Evolutionary conservation across 2,113 vertebrate species (phyloP).

Genomic region (Cyanoramphus novaezelandiae): DNA sequence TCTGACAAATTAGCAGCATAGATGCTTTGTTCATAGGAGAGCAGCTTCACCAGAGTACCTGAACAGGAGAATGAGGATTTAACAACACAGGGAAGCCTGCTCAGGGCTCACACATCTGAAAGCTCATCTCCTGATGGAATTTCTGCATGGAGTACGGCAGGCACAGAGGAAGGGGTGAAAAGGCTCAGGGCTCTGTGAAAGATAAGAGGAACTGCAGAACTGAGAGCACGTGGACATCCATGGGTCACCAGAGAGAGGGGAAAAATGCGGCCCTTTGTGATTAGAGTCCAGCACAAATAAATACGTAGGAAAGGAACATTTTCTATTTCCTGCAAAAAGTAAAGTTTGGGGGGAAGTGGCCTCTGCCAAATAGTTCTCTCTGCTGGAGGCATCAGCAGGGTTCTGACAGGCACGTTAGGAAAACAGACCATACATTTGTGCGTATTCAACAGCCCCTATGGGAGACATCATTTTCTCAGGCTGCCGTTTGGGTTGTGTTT

Average conservation of each 20-base stretch:
- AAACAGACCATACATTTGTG: conserved; percentile 54
- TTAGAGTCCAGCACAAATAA: conserved; percentile 27
- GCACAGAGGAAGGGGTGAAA: background rate
- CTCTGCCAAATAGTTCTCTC: conserved; percentile 46
- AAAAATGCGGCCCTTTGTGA: background rate
- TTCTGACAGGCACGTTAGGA: conserved; percentile 29
- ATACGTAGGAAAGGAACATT: background rate
- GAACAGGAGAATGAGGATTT: background rate
- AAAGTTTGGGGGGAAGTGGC: background rate
- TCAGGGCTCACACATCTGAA: background rate
- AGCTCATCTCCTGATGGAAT: background rate
- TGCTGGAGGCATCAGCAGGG: conserved; percentile 60
- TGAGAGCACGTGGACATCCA: background rate
- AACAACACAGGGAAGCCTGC: background rate
- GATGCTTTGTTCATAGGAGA: background rate
- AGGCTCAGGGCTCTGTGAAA: background rate
- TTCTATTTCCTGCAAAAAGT: background rate
- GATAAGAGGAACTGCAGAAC: background rate
- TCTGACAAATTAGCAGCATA: background rate
- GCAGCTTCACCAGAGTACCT: background rate
- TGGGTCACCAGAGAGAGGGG: background rate
- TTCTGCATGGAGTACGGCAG: background rate
- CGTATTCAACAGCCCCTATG: conserved; percentile 43
- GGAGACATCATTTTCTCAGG: conserved; percentile 44
- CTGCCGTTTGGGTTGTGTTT: conserved; percentile 26